Percentiles rank a stretch among this genome's conserved stretches.
Conservation (phyloP, 1,140 invertebrate genomes). For the Ridgeia piscesae region DNA sequence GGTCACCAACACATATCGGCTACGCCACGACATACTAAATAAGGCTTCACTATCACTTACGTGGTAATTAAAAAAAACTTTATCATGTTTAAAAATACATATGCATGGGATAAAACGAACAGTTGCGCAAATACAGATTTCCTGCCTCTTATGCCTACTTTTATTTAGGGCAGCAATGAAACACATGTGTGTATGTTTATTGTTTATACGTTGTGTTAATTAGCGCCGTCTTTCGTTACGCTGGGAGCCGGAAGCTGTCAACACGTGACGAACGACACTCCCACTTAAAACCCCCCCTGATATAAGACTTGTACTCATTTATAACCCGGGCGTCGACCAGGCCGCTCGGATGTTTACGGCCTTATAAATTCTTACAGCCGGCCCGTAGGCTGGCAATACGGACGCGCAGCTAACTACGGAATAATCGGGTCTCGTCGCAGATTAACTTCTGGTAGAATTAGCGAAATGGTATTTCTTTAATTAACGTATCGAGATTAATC, state of each 20-base stretch:
- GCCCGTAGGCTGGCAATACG: not conserved
- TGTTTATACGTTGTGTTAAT: not conserved
- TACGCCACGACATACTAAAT: no score
- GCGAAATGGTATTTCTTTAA: not conserved
- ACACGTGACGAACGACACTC: not conserved
- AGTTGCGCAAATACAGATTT: no score
- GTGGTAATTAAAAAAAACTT: no score
- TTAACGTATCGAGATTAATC: not conserved
- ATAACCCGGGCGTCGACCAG: not conserved
- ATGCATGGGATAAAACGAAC: no score
- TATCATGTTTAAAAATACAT: no score
- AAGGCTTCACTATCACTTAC: no score
- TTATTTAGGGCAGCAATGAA: no score
- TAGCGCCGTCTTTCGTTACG: not conserved
- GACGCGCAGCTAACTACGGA: not conserved
- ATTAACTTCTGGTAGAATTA: not conserved
- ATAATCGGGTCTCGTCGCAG: not conserved
- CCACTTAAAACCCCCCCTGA: not conserved
- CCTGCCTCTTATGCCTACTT: no score
- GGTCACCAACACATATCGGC: no score
- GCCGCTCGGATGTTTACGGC: not conserved
- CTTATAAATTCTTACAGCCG: conserved; percentile 5
- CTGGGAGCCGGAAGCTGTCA: not conserved
- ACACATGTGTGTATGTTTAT: no score
- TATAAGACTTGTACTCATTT: not conserved